Evolutionary conservation across 2,797 vertebrate genomes (phyloP), one percentile per base, ranked within the genome.

Genomic region (Limosa lapponica): DNA sequence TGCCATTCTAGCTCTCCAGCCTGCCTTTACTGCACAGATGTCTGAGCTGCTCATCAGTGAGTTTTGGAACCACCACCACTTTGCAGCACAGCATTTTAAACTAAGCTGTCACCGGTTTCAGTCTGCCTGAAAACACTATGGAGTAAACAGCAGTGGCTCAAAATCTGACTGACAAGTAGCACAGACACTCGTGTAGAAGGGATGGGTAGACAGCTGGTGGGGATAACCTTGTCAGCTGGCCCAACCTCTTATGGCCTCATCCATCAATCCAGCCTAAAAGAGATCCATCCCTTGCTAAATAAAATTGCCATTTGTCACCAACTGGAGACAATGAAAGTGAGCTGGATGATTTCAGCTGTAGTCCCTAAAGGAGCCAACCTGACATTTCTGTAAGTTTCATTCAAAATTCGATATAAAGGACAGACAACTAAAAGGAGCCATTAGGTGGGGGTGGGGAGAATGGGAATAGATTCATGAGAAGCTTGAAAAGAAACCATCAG

Each of bases 301-400:
- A 78, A 74, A 91, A 86, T 36, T 83, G 65, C 23, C 49, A 81
- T 90, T 94, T 95, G 72, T 90, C 65, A 83, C 41, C 52, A 91
- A 14, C 20, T 51, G 36, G 15, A 85, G 64, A 64, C 82, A 96
- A 86, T 43, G 54, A 79, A 92, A 75, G 20, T 37, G 55, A 87
- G 58, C 59, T 82, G n/a, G 39, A 70, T 66, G 10, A 75, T 79
- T 91, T 79, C 18, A 69, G 2, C 13, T 6, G 6, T 25, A 75
- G 7, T 52, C 20, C 28, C 36, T 72, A 78, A 72, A 91, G 66
- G 30, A 55, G 13, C 5, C 43, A 64, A 49, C 23, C 24, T 75
- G 46, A 70, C 66, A 59, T 59, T 84, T 90, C 58, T 48, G 0
- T 5, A 69, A 71, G 41, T 79, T 91, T 79, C 34, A 41, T 70